Evolutionary conservation across 2,888 invertebrate species (phyloP), one percentile per base, ranked within the genome.

Genomic region (Platerodrilus igneus): DNA sequence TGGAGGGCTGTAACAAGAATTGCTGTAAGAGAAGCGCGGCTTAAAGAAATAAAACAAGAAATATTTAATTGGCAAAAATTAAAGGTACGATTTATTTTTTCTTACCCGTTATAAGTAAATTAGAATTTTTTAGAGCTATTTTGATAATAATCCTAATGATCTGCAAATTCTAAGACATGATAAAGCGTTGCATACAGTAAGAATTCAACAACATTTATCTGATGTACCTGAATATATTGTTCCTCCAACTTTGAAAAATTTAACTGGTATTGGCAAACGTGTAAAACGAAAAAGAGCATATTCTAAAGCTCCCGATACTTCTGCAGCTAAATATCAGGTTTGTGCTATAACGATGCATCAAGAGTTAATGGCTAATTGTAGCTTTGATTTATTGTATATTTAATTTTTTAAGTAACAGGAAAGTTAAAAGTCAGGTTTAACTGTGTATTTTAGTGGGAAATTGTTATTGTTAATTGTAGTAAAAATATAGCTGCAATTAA

Each of bases 41-140:
- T 97, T 30, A 92, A 90, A 63, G 99, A 99, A 75, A 97, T 99
- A 55, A 90, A 90, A 66, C 79, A 79, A 41, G 97, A 99, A 72
- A 81, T 97, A 40, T 75, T 96, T 46, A 92, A 89, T 65, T 93
- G 92, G 47, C 80, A 89, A 62, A 93, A 91, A 66, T 69, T 96
- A 13, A 93, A 92, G 74, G 82, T 82, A 57, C 42, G 31, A 42
- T 4, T n/a, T 26, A 6, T 14, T 36, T 42, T 21, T 22, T 22
- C 23, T 4, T 23, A 23, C 4, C 5, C 6, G 9, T 5, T 39
- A n/a, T 26, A 25, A 31, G 18, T n/a, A 29, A 22, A 32, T 17
- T 28, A 36, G 32, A 41, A 29, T 44, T 51, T 66, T 66, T 31
- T 64, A 85, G 83, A 81, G 86, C 13, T 93, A 90, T 69, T 96